Conservation (phyloP, 2,113 vertebrate species). For the Hydrolagus affinis region DNA sequence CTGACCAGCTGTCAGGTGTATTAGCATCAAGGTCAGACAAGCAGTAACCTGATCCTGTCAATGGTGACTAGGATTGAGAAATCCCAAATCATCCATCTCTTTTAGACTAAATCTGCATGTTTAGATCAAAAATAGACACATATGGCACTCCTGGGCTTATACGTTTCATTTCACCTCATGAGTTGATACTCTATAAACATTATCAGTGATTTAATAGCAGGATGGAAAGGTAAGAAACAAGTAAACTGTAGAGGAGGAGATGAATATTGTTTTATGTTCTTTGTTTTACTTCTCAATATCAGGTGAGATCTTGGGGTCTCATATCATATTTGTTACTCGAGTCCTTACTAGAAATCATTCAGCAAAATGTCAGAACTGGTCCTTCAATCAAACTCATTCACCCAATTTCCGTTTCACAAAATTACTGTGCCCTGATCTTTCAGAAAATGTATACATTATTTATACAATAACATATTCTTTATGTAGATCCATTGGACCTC, state of each 20-base stretch:
- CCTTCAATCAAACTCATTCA: no score
- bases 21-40: neutral
- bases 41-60: neutral
- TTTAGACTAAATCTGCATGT: neutral
- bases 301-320: no score
- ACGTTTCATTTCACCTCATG: neutral
- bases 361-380: no score
- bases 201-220: neutral
- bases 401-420: no score
- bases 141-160: neutral
- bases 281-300: neutral
- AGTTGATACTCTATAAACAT: neutral
- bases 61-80: neutral
- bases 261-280: neutral
- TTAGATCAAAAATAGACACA: constrained; percentile 2
- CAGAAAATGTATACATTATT: no score
- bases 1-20: no score
- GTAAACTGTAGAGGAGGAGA: neutral
- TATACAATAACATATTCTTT: no score
- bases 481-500: no score
- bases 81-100: neutral
- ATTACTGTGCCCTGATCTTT: no score
- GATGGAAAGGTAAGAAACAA: neutral
- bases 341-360: no score
- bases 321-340: no score